Evolutionary conservation across 2,797 vertebrate species (phyloP).

Genomic region (Myotis myotis): DNA sequence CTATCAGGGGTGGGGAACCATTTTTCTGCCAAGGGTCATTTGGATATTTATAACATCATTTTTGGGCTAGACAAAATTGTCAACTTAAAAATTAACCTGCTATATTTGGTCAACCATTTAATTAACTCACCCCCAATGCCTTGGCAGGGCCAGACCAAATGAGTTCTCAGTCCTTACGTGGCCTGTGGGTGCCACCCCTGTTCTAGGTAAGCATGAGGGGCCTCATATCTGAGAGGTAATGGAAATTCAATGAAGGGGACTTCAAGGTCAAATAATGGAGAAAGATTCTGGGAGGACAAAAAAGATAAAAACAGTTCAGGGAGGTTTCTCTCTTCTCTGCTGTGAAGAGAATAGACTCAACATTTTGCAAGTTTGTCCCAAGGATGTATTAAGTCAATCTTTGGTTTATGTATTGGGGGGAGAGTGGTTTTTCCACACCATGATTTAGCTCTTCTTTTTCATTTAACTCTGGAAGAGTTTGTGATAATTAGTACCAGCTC

Average conservation of each 20-base stretch:
- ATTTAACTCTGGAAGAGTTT: not conserved
- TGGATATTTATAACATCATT: no score
- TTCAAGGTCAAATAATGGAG: not conserved
- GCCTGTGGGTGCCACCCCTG: no score
- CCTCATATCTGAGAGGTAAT: not conserved
- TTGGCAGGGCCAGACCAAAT: no score
- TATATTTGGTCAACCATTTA: no score
- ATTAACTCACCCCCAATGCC: no score
- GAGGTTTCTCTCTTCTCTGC: not conserved
- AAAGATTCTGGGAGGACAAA: not conserved
- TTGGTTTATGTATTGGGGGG: not conserved
- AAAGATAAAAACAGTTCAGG: not conserved
- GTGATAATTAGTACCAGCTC: not conserved
- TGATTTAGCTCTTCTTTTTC: not conserved
- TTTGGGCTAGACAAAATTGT: no score
- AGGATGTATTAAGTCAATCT: not conserved
- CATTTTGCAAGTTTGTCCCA: not conserved
- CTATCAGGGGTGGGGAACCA: no score
- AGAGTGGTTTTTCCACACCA: not conserved
- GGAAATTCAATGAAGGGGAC: not conserved
- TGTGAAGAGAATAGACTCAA: not conserved
- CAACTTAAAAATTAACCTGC: no score
- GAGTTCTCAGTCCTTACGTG: no score
- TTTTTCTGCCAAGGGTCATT: no score
- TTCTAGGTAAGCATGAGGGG: not conserved